These are phyloP conservation scores for Cheilosia soror DNA, from an alignment of 2,888 invertebrate species.

Conservation along the genomic window DNA sequence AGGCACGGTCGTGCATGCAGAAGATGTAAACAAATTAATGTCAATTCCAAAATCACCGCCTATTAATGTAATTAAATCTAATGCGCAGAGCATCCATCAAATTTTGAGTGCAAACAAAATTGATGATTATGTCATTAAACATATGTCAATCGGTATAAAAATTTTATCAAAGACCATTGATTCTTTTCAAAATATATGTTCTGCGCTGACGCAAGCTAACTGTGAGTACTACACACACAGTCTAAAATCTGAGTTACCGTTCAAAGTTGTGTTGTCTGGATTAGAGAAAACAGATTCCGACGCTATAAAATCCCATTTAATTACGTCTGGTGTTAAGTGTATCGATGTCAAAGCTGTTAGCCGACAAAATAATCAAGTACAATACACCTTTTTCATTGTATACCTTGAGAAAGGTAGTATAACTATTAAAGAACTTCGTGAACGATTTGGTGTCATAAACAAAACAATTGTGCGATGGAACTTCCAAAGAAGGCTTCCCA, in stretches of 20 bases:
- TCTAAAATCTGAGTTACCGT: constrained; percentile 30
- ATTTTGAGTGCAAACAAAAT: constrained; percentile 36
- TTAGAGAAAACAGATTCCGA: constrained; percentile 33
- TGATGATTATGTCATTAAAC: constrained; percentile 37
- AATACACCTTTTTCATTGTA: no score
- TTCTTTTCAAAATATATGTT: constrained; percentile 33
- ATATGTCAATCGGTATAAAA: constrained; percentile 41
- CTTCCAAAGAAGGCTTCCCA: background rate
- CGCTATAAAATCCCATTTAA: constrained; percentile 12
- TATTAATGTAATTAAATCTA: constrained; percentile 33
- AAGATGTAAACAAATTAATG: constrained; percentile 12
- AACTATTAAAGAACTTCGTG: no score
- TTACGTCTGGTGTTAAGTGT: constrained; percentile 16
- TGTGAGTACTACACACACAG: constrained; percentile 34
- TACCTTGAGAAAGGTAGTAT: no score
- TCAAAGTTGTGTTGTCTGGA: constrained; percentile 31
- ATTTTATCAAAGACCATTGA: constrained; percentile 26
- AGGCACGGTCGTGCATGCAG: constrained; percentile 17
- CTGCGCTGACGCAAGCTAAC: constrained; percentile 9
- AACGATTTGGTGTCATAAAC: no score
- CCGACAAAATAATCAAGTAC: no score
- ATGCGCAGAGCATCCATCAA: constrained; percentile 9
- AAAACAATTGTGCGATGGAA: constrained; percentile 1
- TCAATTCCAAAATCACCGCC: constrained; percentile 27
- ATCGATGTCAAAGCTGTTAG: no score